Evolutionary conservation across 1,140 invertebrate genomes (phyloP), one percentile per base, ranked within the genome.

Genomic region (Diabrotica virgifera): DNA sequence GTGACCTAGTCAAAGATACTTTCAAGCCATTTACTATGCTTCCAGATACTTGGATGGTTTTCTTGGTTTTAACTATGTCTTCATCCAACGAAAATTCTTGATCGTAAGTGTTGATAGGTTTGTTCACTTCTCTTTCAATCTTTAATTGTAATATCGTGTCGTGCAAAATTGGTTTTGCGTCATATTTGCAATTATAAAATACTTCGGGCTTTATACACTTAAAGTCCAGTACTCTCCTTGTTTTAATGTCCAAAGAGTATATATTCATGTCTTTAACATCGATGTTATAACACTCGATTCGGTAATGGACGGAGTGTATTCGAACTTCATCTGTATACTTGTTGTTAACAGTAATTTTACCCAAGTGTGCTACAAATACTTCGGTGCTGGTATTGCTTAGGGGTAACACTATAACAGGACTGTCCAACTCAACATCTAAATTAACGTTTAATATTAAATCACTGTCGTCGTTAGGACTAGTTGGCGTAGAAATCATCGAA

Each of bases 291-390:
- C 83, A 67, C 76, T 84, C 75, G 76, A 66, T 80, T 79, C 51
- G 72, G 67, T 54, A 73, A 59, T 70, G 55, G 37, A 71, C 63
- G 38, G 65, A 66, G 40, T 64, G 64, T 3, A 52, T 51, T 56
- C 69, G 52, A 54, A 56, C 66, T 9, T 68, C 64, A 38, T 62
- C 59, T 60, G 59, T 24, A 36, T 70, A 54, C 40, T 68, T 74
- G 77, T 86, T 85, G 68, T 71, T 77, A 5, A 95, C 80, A 24
- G 86, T 87, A 74, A 97, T 97, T 75, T 92, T 90, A 37, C 96
- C 96, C 55, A 98, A 84, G 82, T 96, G 94, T n/a, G 92, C 93
- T 11, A 97, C 91, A 57, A 97, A 85, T 14, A 97, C 93, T 75
- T 95, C 86, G 12, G 86, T 73, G 79, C 93, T 95, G 36, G 84